Evolutionary conservation across 2,113 vertebrate genomes (phyloP), one percentile per base, ranked within the genome.

Genomic region (Odontesthes bonariensis): DNA sequence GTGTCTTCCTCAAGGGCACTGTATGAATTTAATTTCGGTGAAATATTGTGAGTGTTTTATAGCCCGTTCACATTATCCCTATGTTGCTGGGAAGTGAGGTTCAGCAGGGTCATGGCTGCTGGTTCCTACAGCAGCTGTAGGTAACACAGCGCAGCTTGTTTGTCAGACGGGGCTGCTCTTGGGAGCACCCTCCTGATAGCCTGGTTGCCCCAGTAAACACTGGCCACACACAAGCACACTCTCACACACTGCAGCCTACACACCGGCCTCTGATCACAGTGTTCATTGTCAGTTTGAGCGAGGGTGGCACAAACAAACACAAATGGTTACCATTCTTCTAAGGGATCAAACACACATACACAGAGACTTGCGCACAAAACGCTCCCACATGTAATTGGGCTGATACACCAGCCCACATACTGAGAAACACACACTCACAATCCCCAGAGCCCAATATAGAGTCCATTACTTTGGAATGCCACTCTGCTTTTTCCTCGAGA

Each of bases 261-360:
- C 81, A 85, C 62, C 56, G 40, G 63, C 47, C 75, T 58, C 16
- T 77, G 82, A 84, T 86, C 87, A 79, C 84, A 87, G 84, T 40
- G 73, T 54, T 83, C 69, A 84, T 83, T 91, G 83, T 91, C 76
- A 73, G 72, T 59, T 65, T 20, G 60, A 73, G 68, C 46, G 77
- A 60, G 80, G 61, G 78, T 73, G 81, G 82, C 80, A 79, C 86
- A 87, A 86, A 88, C 87, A 89, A 86, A 87, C 80, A 85, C 64
- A 83, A 84, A 84, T 77, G 76, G 86, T 75, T 54, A 38, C 73
- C 79, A 78, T 80, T 89, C 76, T 84, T 69, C 67, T 46, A 14
- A 63, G 58, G 61, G 73, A 77, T 82, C 81, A 84, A 79, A 86
- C 83, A 68, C 27, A 57, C 62, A 74, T 38, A 38, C 71, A 81